These are phyloP conservation scores for Lates calcarifer DNA, from an alignment of 2,113 vertebrate genomes.

Conservation along the genomic window DNA sequence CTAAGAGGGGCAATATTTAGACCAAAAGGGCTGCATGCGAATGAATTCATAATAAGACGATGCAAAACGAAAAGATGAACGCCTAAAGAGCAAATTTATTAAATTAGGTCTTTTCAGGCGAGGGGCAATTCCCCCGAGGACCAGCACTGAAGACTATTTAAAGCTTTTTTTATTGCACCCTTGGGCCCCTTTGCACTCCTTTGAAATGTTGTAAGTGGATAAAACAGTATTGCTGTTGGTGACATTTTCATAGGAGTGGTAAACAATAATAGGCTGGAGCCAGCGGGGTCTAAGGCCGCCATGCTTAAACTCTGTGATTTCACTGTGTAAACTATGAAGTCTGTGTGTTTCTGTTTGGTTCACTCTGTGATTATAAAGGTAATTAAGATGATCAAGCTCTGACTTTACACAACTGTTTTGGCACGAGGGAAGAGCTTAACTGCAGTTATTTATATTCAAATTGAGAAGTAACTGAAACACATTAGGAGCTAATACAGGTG, in stretches of 20 bases:
- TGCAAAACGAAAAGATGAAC: slow-evolving; percentile 80
- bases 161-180: slow-evolving; percentile 84
- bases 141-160: slow-evolving; percentile 83
- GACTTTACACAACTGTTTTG: slow-evolving; percentile 1
- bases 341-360: neutral
- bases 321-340: slow-evolving; percentile 37
- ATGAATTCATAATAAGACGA: slow-evolving; percentile 83
- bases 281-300: slow-evolving; percentile 46
- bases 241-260: slow-evolving; percentile 77
- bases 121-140: slow-evolving; percentile 76
- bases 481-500: slow-evolving; percentile 18
- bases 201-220: slow-evolving; percentile 84
- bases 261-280: slow-evolving; percentile 76
- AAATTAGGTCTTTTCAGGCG: slow-evolving; percentile 85
- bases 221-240: slow-evolving; percentile 78
- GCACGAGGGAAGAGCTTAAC: slow-evolving; percentile 18
- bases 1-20: slow-evolving; percentile 84
- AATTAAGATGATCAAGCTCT: slow-evolving; percentile 54
- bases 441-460: slow-evolving; percentile 32
- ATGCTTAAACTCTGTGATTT: slow-evolving; percentile 49
- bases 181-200: slow-evolving; percentile 75
- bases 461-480: neutral
- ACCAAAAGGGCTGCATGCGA: slow-evolving; percentile 73
- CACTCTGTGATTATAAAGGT: slow-evolving; percentile 38
- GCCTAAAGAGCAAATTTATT: slow-evolving; percentile 87